Evolutionary conservation across 1,140 invertebrate genomes (phyloP), one percentile per base, ranked within the genome.

Genomic region (Luehdorfia chinensis): DNA sequence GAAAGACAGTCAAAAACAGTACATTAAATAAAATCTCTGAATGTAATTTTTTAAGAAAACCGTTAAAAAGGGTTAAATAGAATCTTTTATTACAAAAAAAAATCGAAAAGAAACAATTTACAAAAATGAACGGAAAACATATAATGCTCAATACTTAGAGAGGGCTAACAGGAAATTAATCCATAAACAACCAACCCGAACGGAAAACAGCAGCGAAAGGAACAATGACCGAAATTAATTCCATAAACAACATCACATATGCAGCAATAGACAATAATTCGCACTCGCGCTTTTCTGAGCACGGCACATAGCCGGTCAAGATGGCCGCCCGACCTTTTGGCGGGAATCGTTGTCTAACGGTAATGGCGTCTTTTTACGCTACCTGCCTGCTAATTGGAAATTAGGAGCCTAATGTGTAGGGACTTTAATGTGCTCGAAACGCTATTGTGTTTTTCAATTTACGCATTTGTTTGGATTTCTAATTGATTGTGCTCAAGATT

Each of bases 301-400:
- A 66, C 52, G 48, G 54, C 68, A 69, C 66, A 66, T 71, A 66
- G 59, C 63, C 50, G 59, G 55, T 55, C 73, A 84, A 80, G 79
- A 78, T 80, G 75, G 75, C 71, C 60, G 73, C 50, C 41, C 66
- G 66, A 67, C 75, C 70, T 80, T 84, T 76, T 72, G 72, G 75
- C 72, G 72, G 66, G 64, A 78, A 71, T 61, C 66, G 62, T 66
- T 61, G 65, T 69, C 65, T 67, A 70, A 70, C 59, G 55, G 59
- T 77, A 83, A 84, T 84, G 75, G 75, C 73, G 63, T 78, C 79
- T 84, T 84, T 84, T 84, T 84, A 84, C 79, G 79, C 68, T 80
- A 84, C 79, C 76, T 84, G 79, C 70, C 73, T 84, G 71, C 75
- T 84, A 84, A 84, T 84, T 84, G 74, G 74, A 75, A 74, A 81